phyloP scores from a whole-genome alignment of 2,797 vertebrate genomes.

The Pangasius larnaudii region DNA sequence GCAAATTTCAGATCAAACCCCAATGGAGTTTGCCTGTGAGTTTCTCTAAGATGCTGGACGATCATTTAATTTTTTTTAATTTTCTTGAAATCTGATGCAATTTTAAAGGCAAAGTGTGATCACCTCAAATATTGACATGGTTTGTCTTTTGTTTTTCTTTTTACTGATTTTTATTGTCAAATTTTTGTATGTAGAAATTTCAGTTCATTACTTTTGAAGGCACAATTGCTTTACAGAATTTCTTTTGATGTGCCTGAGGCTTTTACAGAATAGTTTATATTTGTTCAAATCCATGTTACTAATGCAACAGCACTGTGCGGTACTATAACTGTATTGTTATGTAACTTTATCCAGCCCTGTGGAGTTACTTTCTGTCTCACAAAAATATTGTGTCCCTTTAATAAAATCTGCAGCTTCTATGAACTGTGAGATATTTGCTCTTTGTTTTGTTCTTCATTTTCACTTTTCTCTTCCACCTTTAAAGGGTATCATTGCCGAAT shows the following conservation, averaged over 20 bases:
- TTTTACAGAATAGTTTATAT: background rate
- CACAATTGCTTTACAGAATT: background rate
- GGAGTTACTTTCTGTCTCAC: background rate
- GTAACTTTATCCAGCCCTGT: background rate
- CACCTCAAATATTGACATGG: no score
- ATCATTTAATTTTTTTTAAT: no score
- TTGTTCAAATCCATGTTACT: background rate
- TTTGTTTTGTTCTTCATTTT: background rate
- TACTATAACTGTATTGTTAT: background rate
- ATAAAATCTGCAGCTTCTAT: background rate
- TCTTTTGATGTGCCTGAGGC: background rate
- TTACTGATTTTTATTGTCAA: background rate
- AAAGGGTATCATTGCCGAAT: conserved; percentile 97
- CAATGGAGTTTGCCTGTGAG: no score
- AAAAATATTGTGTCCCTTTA: background rate
- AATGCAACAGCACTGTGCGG: background rate
- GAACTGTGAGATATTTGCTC: background rate
- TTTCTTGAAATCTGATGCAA: no score
- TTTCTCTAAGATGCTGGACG: no score
- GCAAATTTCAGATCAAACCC: no score
- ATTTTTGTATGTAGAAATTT: no score
- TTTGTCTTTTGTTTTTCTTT: no score
- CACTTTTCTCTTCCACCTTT: background rate
- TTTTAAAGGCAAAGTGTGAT: no score
- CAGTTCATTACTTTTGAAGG: background rate